Conservation (phyloP, 2,888 invertebrate genomes). For the Parthenolecanium corni region DNA sequence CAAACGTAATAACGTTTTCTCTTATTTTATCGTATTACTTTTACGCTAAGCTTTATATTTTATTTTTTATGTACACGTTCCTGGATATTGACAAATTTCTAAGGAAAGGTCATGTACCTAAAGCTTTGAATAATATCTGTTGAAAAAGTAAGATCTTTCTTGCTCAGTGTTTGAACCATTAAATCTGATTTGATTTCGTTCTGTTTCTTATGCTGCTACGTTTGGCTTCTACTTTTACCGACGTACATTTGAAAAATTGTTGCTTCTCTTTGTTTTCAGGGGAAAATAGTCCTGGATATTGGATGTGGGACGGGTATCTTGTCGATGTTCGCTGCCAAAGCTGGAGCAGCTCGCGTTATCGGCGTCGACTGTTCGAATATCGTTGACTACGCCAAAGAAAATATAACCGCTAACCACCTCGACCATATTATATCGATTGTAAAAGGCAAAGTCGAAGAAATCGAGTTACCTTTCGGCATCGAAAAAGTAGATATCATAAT, state of each 20-base stretch:
- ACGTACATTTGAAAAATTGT: not conserved
- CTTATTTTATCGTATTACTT: too few relatives aligned
- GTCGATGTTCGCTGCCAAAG: conserved; percentile 99
- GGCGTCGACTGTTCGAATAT: conserved; percentile 99
- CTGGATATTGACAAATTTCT: too few relatives aligned
- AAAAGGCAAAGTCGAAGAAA: conserved; percentile 86
- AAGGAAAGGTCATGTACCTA: too few relatives aligned
- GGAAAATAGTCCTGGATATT: conserved; percentile 82
- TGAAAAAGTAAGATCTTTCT: not conserved
- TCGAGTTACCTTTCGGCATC: conserved; percentile 68
- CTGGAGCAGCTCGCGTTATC: conserved; percentile 88
- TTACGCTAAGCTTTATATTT: too few relatives aligned
- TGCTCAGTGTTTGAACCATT: not conserved
- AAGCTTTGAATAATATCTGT: too few relatives aligned
- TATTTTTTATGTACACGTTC: too few relatives aligned
- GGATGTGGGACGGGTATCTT: conserved; percentile 98
- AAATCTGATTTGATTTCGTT: not conserved
- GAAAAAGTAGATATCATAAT: conserved; percentile 88
- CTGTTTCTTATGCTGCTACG: not conserved
- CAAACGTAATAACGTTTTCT: too few relatives aligned
- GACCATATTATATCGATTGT: conserved; percentile 69
- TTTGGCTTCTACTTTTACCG: not conserved
- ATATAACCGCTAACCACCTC: conserved; percentile 74
- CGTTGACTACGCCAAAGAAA: conserved; percentile 91
- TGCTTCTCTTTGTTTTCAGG: conserved; percentile 38